Base-by-base conservation (phyloP, 2,888 invertebrate genomes). In the Patella depressa region DNA sequence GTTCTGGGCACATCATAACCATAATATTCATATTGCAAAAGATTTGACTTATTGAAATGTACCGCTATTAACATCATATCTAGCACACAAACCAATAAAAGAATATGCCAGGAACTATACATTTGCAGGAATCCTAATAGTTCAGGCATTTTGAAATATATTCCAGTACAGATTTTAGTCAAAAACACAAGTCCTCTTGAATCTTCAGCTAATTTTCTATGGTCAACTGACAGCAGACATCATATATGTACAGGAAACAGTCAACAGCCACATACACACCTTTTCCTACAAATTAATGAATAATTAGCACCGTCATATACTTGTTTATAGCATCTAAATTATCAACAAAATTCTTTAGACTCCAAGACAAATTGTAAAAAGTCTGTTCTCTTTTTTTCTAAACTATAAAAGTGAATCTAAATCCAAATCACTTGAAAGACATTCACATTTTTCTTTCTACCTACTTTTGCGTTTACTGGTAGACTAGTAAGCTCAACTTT, bases 41-140 rank as follows among this genome's bases (percentile, higher is more conserved):
- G 19, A 19, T 24, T 71, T 59, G 73, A 69, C 45, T 70, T 72
- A 34, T 72, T 55, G 24, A 79, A 29, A 34, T 75, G 76, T 24
- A 77, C 17, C 2, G 72, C 57, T 45, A 79, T 79, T 29, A 79
- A 70, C 53, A 77, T 71, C 19, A 79, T 55, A 65, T 76, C 76
- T 17, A 77, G 34, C 17, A 77, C 57, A 72, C 74, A 78, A n/a
- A 78, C 54, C 19, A 73, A 72, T 71, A 78, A 54, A 3, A 76
- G 72, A 53, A 75, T 53, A 15, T 76, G 80, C 76, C 75, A 78
- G 5, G 69, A 75, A 72, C 74, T 70, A 19, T 75, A 71, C 11
- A 77, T 73, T 17, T 77, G 74, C 12, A 79, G 29, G 70, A 74
- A 55, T 59, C 72, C 74, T 55, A 79, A 15, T 3, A 79, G 75